Conservation (phyloP, 2,113 vertebrate species). For the Etheostoma spectabile region DNA sequence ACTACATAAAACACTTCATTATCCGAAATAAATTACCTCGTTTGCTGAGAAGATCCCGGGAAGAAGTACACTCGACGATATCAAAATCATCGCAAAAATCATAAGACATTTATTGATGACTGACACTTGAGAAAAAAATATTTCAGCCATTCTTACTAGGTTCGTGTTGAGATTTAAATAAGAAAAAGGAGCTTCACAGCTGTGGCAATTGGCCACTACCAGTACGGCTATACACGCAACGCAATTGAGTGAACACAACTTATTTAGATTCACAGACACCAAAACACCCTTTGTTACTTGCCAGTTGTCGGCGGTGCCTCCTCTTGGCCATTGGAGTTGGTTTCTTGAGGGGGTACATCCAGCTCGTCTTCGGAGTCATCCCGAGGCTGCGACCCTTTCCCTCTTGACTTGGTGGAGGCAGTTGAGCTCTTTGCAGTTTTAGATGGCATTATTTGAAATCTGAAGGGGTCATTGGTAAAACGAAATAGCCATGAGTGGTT, state of each 20-base stretch:
- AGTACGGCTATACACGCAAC: conserved; percentile 65
- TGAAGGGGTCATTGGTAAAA: conserved; percentile 66
- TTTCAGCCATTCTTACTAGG: conserved; percentile 59
- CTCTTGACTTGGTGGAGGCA: conserved; percentile 80
- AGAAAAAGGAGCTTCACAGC: conserved; percentile 49
- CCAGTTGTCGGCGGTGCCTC: conserved; percentile 81
- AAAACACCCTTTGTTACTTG: conserved; percentile 84
- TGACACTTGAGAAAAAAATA: conserved; percentile 55
- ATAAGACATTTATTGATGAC: conserved; percentile 66
- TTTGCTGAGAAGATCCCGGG: conserved; percentile 42
- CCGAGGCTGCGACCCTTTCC: conserved; percentile 83
- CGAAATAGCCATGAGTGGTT: conserved; percentile 69
- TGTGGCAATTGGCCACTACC: conserved; percentile 65
- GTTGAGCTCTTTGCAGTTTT: conserved; percentile 87
- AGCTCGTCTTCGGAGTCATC: conserved; percentile 84
- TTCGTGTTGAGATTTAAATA: conserved; percentile 62
- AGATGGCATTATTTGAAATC: conserved; percentile 86
- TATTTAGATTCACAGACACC: conserved; percentile 78
- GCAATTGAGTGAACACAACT: conserved; percentile 75
- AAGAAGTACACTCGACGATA: conserved; percentile 65
- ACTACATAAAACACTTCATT: conserved; percentile 41
- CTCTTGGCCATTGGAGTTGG: conserved; percentile 74
- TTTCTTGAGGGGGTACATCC: conserved; percentile 83
- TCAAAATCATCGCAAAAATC: conserved; percentile 71
- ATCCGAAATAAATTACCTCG: conserved; percentile 67